phyloP scores from a whole-genome alignment of 2,888 invertebrate genomes.

The Oithona nana region DNA sequence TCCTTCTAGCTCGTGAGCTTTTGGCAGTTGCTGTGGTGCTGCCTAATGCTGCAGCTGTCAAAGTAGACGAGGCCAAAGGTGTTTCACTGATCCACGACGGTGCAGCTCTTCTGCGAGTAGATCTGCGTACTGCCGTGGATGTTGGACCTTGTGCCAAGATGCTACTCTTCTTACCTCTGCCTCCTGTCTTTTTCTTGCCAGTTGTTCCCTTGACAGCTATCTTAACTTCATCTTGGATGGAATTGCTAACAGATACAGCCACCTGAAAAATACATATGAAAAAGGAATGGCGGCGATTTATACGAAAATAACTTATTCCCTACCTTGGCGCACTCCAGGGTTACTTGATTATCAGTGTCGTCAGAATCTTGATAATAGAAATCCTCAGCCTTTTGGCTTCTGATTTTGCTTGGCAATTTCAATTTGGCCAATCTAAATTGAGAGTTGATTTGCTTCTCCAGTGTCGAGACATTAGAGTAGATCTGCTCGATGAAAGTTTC shows the following conservation, averaged over 20 bases:
- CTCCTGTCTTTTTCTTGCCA: not conserved
- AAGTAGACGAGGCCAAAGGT: not conserved
- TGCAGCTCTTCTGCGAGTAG: not conserved
- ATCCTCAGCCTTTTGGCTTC: not conserved
- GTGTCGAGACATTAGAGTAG: not conserved
- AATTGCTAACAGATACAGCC: not conserved
- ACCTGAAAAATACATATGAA: too few relatives aligned
- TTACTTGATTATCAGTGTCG: not conserved
- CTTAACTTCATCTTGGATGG: not conserved
- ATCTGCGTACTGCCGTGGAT: not conserved
- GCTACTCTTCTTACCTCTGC: not conserved
- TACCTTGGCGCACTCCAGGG: not conserved
- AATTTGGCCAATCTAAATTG: not conserved
- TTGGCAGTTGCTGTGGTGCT: not conserved
- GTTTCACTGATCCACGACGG: not conserved
- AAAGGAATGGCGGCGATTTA: too few relatives aligned
- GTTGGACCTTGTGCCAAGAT: not conserved
- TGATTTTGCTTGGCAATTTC: not conserved
- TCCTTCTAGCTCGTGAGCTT: not conserved
- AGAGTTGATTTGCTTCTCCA: not conserved
- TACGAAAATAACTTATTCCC: too few relatives aligned
- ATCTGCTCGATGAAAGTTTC: not conserved
- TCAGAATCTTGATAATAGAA: not conserved
- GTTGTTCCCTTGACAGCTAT: not conserved
- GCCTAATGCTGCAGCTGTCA: not conserved